A percentile compares a stretch with the other conserved stretches of the same genome.
Conservation (phyloP, 1,140 invertebrate genomes). For the Drosophila truncata region DNA sequence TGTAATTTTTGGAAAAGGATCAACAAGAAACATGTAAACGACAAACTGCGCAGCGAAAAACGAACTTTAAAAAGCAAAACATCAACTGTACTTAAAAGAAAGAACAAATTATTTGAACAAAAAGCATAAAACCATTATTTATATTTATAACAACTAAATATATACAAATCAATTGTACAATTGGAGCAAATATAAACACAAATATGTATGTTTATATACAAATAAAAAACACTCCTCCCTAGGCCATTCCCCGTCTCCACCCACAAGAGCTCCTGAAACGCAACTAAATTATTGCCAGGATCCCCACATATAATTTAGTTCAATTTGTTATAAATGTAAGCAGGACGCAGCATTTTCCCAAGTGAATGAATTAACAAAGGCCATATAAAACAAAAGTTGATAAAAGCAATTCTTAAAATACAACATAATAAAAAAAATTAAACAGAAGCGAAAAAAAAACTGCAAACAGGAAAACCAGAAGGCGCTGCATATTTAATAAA, state of each 20-base stretch:
- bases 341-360: conserved; percentile 23
- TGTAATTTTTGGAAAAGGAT: conserved; percentile 21
- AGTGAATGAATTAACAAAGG: conserved; percentile 40
- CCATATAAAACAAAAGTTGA: conserved; percentile 41
- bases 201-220: conserved; percentile 49
- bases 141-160: conserved; percentile 61
- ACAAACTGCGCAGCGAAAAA: conserved; percentile 81
- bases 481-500: conserved; percentile 50
- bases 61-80: conserved; percentile 61
- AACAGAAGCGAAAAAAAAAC: conserved; percentile 32
- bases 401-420: conserved; percentile 40
- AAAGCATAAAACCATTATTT: conserved; percentile 58
- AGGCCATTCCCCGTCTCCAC: conserved; percentile 13
- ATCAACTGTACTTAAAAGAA: conserved; percentile 60
- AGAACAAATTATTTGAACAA: conserved; percentile 47
- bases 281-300: conserved; percentile 15
- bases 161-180: conserved; percentile 60
- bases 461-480: conserved; percentile 34
- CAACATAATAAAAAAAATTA: conserved; percentile 55
- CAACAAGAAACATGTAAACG: conserved; percentile 71
- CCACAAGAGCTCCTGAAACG: conserved; percentile 5
- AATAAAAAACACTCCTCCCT: conserved; percentile 29
- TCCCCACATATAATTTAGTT: conserved; percentile 60
- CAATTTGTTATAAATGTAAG: conserved; percentile 64
- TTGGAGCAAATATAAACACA: conserved; percentile 57